Evolutionary conservation across 2,113 vertebrate species (phyloP).

Genomic region (Egretta garzetta): DNA sequence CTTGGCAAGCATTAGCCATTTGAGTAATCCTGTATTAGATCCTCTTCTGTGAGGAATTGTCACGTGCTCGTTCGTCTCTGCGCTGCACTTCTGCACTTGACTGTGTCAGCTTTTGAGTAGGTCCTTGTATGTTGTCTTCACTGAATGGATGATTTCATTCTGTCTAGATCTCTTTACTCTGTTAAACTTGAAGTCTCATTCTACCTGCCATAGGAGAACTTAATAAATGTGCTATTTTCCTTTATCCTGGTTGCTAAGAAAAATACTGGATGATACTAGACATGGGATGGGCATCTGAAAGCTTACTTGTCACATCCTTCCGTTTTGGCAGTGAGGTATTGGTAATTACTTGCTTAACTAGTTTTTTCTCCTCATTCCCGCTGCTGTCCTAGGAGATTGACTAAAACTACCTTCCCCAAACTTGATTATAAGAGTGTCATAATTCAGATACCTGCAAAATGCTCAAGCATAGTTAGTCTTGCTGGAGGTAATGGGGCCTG

Average conservation of each 20-base stretch:
- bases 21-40: neutral
- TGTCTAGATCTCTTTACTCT: neutral
- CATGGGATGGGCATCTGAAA: neutral
- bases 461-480: neutral
- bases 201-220: neutral
- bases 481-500: neutral
- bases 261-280: neutral
- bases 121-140: neutral
- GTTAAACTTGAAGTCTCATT: neutral
- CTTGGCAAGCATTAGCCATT: neutral
- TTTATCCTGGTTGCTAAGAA: neutral
- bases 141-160: neutral
- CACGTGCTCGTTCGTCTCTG: neutral
- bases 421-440: neutral
- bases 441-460: neutral
- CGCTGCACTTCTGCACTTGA: neutral
- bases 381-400: neutral
- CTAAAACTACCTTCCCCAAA: neutral
- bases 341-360: neutral
- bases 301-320: neutral
- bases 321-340: neutral
- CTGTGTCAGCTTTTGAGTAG: neutral
- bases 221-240: neutral
- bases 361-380: neutral
- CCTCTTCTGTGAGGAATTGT: neutral